phyloP scores from a whole-genome alignment of 2,797 vertebrate genomes.

The Alouatta caraya region DNA sequence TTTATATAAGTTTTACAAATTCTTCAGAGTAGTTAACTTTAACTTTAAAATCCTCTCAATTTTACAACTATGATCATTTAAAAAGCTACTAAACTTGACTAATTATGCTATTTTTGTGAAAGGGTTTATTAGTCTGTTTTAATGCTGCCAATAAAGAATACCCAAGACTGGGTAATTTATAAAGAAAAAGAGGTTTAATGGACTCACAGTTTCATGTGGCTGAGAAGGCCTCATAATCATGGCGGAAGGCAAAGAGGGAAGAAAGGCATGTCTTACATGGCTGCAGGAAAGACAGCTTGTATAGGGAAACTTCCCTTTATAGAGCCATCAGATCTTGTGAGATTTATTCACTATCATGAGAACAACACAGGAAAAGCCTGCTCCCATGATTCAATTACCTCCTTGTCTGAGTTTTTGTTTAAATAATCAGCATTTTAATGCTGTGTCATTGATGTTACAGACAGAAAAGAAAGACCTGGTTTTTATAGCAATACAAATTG shows the following conservation, averaged over 20 bases:
- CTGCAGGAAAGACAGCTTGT: no score
- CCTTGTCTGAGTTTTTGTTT: neutral
- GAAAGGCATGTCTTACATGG: no score
- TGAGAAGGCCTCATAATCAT: no score
- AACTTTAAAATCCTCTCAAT: neutral
- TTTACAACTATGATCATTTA: neutral
- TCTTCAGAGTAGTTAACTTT: neutral
- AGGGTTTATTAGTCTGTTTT: neutral
- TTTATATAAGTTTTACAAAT: neutral
- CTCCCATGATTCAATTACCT: no score
- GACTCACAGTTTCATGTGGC: no score
- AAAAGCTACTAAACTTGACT: neutral
- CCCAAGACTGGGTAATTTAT: no score
- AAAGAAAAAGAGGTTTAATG: no score
- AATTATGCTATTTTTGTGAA: neutral
- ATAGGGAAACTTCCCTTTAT: no score
- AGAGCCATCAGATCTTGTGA: no score
- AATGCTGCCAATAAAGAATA: neutral
- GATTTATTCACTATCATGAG: no score
- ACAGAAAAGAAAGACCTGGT: neutral
- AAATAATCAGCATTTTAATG: neutral
- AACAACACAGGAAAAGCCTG: no score
- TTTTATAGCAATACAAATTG: neutral
- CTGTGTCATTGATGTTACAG: neutral
- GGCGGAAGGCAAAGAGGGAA: no score